Evolutionary conservation across 2,113 vertebrate genomes (phyloP).

Genomic region (Leiothrix lutea): DNA sequence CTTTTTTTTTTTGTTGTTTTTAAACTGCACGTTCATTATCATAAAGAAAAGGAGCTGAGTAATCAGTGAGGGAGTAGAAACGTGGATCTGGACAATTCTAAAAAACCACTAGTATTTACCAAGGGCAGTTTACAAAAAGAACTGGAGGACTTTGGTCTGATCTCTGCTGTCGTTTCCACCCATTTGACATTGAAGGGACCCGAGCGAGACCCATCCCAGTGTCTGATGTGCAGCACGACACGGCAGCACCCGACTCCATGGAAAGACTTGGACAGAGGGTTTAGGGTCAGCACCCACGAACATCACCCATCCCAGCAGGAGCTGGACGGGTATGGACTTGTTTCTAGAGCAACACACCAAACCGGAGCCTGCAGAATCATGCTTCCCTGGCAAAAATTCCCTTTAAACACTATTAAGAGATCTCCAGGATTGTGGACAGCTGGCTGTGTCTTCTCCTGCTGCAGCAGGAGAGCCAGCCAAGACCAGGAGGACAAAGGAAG

Average conservation of each 20-base stretch:
- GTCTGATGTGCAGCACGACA: neutral
- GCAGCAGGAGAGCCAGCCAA: neutral
- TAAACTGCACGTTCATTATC: neutral
- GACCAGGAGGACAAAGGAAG: neutral
- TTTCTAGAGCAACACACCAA: neutral
- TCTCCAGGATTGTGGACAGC: neutral
- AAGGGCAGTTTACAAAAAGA: conserved; percentile 52
- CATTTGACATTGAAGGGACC: neutral
- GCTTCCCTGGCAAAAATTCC: neutral
- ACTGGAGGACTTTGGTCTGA: conserved; percentile 58
- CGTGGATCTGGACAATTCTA: neutral
- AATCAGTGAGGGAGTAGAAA: neutral
- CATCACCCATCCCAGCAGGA: neutral
- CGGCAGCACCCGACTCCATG: neutral
- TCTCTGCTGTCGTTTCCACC: neutral
- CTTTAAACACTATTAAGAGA: neutral
- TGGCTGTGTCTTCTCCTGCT: neutral
- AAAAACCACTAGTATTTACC: neutral
- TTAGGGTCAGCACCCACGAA: neutral
- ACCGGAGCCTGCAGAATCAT: fast-evolving
- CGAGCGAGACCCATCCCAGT: neutral
- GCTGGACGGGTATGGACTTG: fast-evolving
- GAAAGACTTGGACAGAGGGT: neutral
- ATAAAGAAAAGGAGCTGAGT: conserved; percentile 11
- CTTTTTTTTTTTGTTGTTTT: neutral